Evolutionary conservation across 2,113 vertebrate species (phyloP).

Genomic region (Corythornis vintsioides): DNA sequence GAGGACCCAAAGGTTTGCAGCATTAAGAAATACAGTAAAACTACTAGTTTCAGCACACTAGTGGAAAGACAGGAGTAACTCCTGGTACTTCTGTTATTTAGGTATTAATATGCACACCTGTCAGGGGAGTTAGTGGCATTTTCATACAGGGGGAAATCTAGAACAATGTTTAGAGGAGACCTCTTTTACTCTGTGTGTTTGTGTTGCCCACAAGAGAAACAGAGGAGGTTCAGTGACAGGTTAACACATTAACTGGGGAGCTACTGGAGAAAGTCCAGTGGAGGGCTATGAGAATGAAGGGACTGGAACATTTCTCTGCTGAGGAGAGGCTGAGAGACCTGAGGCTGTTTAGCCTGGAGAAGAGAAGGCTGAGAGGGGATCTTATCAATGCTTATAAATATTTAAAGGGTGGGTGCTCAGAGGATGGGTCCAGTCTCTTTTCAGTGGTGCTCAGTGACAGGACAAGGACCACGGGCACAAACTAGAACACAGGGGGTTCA

Average conservation of each 20-base stretch:
- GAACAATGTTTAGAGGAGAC: background rate
- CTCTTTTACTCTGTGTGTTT: background rate
- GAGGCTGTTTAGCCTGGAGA: no score
- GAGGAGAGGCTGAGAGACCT: no score
- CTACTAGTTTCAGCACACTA: background rate
- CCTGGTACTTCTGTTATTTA: background rate
- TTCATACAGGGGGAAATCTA: background rate
- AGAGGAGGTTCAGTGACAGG: background rate
- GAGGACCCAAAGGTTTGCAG: slow-evolving; percentile 92
- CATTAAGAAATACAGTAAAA: slow-evolving; percentile 6
- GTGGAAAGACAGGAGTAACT: background rate
- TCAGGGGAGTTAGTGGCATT: background rate
- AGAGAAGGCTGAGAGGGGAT: no score
- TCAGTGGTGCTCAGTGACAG: no score
- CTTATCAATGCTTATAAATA: no score
- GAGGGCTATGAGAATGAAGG: no score
- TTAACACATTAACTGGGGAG: background rate
- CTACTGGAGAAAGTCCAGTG: no score
- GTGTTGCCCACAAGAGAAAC: background rate
- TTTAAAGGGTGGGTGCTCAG: no score
- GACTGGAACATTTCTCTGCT: no score
- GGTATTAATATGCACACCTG: background rate
- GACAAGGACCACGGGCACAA: no score
- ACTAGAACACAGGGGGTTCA: no score
- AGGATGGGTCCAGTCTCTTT: no score